Evolutionary conservation across 2,113 vertebrate species (phyloP), one percentile per base, ranked within the genome.

Genomic region (Tricholaema leucomelas): DNA sequence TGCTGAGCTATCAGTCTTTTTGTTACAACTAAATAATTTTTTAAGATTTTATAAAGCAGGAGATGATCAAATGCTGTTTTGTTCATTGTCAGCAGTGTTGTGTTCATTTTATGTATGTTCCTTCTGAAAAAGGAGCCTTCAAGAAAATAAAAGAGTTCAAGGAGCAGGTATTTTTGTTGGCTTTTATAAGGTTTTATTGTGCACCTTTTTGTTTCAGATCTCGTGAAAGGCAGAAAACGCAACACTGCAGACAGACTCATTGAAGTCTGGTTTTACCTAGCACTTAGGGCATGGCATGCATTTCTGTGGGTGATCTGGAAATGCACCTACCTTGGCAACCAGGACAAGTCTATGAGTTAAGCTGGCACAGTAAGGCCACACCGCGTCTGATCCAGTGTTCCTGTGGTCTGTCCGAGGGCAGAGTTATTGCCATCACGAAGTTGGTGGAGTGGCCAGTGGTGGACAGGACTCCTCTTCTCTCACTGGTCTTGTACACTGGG

Each of bases 391-490:
- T 98, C 98, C 98, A 98, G 97, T 98, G 98, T 38, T 98, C 98
- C 3, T 97, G 84, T 0, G 97, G 94, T 5, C 97, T 86, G 27
- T 98, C 95, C 0, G 98, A 97, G 87, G 97, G 97, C 15, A 99
- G 98, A 15, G 96, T 98, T 98, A 98, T 97, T 46, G 98, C 96
- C 5, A 98, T 98, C 58, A 99, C 98, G 4, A 98, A 99, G 63
- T 99, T 99, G 33, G 98, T 99, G 67, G 98, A 99, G 56, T 99
- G 98, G 15, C 98, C 98, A 0, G 98, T 99, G 40, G 98, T 98
- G 65, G 99, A 99, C 59, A 99, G 88, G 1, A 97, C 97, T 14
- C 98, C 98, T 30, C 98, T 97, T 46, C 98, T 97, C 95, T 99
- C 98, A 2, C 98, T 98, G 20, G 98, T 99, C 95, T 99, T 99